These are phyloP conservation scores for Mastigias papua DNA, from an alignment of 30 jellyfish, hydroid and myxozoan genomes.

Conservation along the genomic window DNA sequence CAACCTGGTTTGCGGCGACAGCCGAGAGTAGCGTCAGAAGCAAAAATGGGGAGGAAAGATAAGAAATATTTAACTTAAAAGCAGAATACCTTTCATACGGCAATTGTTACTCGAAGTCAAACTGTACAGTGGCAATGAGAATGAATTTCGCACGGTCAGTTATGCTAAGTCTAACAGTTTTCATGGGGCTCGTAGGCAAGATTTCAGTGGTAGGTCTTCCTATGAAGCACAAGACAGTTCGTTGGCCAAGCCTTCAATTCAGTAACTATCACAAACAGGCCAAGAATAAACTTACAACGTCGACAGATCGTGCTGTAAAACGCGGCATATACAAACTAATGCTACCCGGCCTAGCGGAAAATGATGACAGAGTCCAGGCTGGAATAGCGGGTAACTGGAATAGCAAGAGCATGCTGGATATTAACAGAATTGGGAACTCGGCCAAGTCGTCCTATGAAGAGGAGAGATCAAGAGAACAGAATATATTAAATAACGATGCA, in stretches of 20 bases:
- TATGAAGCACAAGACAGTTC: neutral
- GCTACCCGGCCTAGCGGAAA: neutral
- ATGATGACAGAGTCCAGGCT: neutral
- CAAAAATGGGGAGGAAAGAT: neutral
- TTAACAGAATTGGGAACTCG: neutral
- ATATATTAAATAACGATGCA: neutral
- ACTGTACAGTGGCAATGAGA: neutral
- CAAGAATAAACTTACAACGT: neutral
- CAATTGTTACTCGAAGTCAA: neutral
- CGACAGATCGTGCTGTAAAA: neutral
- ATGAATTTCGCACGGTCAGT: neutral
- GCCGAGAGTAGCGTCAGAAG: neutral
- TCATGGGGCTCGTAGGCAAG: neutral
- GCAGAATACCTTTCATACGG: neutral
- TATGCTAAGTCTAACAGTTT: neutral
- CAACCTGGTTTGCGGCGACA: neutral
- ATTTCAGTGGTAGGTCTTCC: neutral
- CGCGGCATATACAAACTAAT: neutral
- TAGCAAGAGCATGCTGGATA: neutral
- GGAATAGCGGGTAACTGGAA: neutral
- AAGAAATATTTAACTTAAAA: neutral
- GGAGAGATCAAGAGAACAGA: neutral
- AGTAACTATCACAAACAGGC: neutral
- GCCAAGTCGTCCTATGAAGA: neutral
- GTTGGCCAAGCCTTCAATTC: neutral